These are phyloP conservation scores for Lycocerus yunnanus DNA, from an alignment of 2,888 invertebrate species.

Conservation along the genomic window DNA sequence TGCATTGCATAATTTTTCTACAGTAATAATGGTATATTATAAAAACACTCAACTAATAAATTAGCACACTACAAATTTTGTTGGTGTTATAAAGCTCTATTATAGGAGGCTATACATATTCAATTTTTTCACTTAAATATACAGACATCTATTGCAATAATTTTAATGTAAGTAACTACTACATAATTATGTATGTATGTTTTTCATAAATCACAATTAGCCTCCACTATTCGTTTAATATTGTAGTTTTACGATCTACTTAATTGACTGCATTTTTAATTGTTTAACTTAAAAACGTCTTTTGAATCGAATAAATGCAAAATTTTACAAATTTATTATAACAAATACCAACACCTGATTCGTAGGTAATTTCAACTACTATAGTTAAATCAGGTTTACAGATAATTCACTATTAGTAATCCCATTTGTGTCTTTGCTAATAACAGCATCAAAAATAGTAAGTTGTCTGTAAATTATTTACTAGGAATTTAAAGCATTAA, in stretches of 20 bases:
- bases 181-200: no score
- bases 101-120: slow-evolving; percentile 20
- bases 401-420: neutral
- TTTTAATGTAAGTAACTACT: neutral
- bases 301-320: neutral
- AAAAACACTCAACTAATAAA: slow-evolving; percentile 13
- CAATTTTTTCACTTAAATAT: neutral
- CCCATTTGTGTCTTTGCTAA: neutral
- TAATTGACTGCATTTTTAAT: slow-evolving; percentile 27
- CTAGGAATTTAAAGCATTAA: neutral
- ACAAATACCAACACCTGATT: neutral
- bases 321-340: neutral
- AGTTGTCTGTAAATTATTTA: neutral
- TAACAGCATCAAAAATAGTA: neutral
- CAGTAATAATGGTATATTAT: neutral
- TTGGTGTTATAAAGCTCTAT: slow-evolving; percentile 27
- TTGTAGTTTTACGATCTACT: slow-evolving; percentile 26
- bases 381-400: neutral
- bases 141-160: neutral
- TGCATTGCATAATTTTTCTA: slow-evolving; percentile 23
- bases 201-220: slow-evolving; percentile 1
- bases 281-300: neutral
- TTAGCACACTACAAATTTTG: slow-evolving; percentile 18
- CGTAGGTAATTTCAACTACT: neutral
- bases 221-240: slow-evolving; percentile 8